Conservation (phyloP, 2,113 vertebrate genomes). For the Mormyrus iriodes region DNA sequence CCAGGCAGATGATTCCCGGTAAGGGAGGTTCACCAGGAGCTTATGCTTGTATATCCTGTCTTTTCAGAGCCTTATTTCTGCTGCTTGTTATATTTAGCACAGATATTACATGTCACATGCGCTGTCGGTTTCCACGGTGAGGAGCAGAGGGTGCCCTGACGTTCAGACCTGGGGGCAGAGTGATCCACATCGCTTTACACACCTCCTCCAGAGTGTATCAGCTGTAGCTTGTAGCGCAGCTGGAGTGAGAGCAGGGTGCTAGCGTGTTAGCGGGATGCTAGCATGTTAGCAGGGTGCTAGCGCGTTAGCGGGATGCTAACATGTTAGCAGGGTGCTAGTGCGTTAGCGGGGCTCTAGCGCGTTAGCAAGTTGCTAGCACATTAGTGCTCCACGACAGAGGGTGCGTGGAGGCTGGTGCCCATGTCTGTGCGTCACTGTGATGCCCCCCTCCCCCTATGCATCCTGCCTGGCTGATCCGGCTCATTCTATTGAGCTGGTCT, state of each 20-base stretch:
- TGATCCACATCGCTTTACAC: not conserved
- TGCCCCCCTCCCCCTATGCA: not conserved
- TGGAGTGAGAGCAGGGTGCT: not conserved
- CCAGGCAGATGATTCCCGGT: conserved; percentile 30
- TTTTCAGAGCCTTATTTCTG: not conserved
- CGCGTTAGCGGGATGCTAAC: not conserved
- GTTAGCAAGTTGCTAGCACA: not conserved
- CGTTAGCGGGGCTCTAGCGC: not conserved
- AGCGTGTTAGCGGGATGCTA: not conserved
- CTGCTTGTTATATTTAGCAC: conserved; percentile 2
- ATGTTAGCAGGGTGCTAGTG: not conserved
- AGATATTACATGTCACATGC: not conserved
- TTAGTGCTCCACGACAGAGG: not conserved
- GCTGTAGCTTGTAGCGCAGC: not conserved
- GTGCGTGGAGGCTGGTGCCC: not conserved
- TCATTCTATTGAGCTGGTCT: not conserved
- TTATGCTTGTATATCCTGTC: conserved; percentile 21
- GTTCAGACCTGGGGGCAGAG: not conserved
- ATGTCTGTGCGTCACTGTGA: not conserved
- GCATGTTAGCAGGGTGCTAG: not conserved
- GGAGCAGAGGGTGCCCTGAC: not conserved
- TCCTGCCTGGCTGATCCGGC: not conserved
- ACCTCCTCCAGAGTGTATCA: not conserved
- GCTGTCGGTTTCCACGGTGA: not conserved
- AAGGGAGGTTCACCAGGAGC: conserved; percentile 3